Conservation (phyloP, 2,797 vertebrate species). For the Sebastes nivosus region DNA sequence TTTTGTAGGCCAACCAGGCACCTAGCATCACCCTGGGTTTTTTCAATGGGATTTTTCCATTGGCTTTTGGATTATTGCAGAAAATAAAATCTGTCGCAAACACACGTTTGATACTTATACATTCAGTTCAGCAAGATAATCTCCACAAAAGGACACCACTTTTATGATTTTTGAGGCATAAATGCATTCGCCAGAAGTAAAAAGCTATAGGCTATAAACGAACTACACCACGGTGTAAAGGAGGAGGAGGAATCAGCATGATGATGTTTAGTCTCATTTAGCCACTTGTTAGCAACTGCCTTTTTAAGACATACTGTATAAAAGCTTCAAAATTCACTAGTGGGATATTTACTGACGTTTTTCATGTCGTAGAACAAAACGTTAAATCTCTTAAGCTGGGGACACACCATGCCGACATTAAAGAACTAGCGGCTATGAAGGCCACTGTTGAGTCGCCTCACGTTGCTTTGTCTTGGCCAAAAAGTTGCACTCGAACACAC, state of each 20-base stretch:
- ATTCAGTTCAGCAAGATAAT: no score
- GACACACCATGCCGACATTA: no score
- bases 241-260: not conserved
- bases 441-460: no score
- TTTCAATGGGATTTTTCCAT: no score
- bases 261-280: not conserved
- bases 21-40: rapidly evolving
- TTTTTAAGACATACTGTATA: not conserved
- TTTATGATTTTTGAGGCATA: no score
- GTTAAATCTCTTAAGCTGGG: not conserved
- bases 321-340: not conserved
- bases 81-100: no score
- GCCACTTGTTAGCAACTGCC: not conserved
- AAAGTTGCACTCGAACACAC: no score
- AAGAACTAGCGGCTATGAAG: no score
- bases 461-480: no score
- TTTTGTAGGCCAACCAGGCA: not conserved
- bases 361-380: not conserved
- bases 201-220: not conserved
- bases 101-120: no score
- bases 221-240: not conserved
- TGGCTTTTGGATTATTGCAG: no score
- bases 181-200: not conserved
- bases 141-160: no score
- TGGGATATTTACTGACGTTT: not conserved